Conservation (phyloP, 2,797 vertebrate species). For the Otus scops region DNA sequence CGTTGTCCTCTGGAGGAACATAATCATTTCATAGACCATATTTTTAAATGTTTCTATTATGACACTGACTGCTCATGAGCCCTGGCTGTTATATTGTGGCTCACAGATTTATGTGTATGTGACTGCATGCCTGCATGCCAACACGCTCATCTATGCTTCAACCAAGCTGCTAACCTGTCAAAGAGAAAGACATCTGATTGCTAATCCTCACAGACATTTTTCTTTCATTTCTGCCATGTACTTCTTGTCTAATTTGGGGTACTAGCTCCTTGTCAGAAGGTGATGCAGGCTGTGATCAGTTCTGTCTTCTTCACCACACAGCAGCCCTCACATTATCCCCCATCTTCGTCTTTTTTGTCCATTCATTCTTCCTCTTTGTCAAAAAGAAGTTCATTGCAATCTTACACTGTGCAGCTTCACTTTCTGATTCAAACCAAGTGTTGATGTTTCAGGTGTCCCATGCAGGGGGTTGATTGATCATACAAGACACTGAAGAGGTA, state of each 20-base stretch:
- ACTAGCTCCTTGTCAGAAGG: background rate
- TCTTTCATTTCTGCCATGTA: background rate
- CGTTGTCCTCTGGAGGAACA: background rate
- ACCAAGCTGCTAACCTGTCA: background rate
- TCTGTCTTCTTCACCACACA: background rate
- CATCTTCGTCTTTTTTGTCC: accelerated
- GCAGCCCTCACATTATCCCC: background rate
- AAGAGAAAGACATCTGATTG: background rate
- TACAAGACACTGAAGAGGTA: background rate
- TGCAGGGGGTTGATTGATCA: accelerated
- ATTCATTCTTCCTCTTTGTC: background rate
- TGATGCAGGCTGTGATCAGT: background rate
- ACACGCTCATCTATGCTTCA: background rate
- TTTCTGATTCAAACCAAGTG: background rate
- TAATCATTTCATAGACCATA: background rate
- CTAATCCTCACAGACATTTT: background rate
- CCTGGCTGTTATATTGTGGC: background rate
- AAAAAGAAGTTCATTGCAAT: background rate
- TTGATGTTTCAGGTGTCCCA: accelerated
- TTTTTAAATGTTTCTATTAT: background rate
- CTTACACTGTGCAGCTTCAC: background rate
- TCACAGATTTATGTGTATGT: background rate
- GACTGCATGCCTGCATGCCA: background rate
- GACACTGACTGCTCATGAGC: background rate
- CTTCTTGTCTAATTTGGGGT: background rate